phyloP scores from a whole-genome alignment of 1,140 invertebrate species.

The Anastatus disparis region DNA sequence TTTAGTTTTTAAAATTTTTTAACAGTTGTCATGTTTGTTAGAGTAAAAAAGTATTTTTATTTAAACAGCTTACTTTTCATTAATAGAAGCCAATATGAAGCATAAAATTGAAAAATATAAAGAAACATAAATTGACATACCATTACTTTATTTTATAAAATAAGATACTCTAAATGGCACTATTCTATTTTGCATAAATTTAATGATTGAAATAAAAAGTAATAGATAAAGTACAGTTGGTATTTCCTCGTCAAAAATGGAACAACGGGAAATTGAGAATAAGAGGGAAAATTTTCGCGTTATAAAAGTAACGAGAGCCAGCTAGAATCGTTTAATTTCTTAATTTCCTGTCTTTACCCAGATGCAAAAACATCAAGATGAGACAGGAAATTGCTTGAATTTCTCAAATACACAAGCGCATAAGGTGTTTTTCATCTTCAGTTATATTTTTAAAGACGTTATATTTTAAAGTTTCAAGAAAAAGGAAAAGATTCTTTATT shows the following conservation, averaged over 20 bases:
- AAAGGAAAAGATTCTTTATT: too few relatives aligned
- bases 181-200: not conserved
- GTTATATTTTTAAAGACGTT: not conserved
- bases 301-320: conserved; percentile 24
- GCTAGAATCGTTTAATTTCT: conserved; percentile 33
- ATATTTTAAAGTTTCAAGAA: too few relatives aligned
- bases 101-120: too few relatives aligned
- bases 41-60: too few relatives aligned
- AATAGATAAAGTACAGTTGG: not conserved
- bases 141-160: too few relatives aligned
- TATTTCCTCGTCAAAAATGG: not conserved
- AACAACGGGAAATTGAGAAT: conserved; percentile 32
- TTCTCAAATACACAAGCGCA: not conserved
- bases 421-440: conserved; percentile 3
- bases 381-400: conserved; percentile 22
- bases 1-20: too few relatives aligned
- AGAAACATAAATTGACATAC: too few relatives aligned
- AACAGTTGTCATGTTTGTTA: too few relatives aligned
- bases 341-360: conserved; percentile 28
- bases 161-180: too few relatives aligned
- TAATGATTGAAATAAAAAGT: too few relatives aligned
- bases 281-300: conserved; percentile 3
- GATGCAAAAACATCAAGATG: not conserved
- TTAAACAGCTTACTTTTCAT: too few relatives aligned
- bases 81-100: too few relatives aligned